Percentiles rank a stretch among this genome's conserved stretches.
Conservation (phyloP, 2,113 vertebrate species). For the Pseudonaja textilis region DNA sequence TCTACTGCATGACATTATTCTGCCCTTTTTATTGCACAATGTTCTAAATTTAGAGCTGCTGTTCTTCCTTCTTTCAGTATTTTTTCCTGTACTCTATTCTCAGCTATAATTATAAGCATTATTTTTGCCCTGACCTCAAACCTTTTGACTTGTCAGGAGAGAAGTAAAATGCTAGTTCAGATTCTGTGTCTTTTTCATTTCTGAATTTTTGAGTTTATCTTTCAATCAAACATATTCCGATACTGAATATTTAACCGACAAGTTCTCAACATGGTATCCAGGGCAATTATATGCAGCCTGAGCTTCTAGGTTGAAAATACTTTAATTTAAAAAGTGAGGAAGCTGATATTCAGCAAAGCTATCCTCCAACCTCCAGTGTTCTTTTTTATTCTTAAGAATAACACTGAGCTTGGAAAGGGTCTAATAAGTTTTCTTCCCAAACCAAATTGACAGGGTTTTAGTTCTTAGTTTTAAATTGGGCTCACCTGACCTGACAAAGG, state of each 20-base stretch:
- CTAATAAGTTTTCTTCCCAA: background rate
- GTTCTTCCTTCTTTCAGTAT: background rate
- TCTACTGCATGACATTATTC: background rate
- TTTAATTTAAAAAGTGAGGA: background rate
- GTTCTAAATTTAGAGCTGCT: background rate
- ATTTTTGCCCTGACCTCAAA: background rate
- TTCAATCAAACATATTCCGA: background rate
- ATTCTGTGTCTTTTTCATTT: background rate
- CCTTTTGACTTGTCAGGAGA: background rate
- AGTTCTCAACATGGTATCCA: background rate
- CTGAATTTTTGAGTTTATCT: background rate
- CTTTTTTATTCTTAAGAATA: background rate
- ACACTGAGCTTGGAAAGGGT: background rate
- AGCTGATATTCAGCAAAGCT: background rate
- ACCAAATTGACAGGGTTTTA: background rate
- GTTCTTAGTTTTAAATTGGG: background rate
- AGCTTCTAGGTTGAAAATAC: background rate
- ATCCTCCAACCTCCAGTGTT: background rate
- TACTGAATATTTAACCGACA: background rate
- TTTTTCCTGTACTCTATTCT: background rate
- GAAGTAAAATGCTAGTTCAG: background rate
- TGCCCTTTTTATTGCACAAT: background rate
- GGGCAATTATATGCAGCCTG: background rate
- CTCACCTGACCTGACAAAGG: background rate
- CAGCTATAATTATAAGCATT: background rate